A percentile compares a stretch with the other conserved stretches of the same genome.
These are phyloP conservation scores for Phenganax marumi DNA, from an alignment of 92 coral and sea anemone genomes.

Conservation along the genomic window DNA sequence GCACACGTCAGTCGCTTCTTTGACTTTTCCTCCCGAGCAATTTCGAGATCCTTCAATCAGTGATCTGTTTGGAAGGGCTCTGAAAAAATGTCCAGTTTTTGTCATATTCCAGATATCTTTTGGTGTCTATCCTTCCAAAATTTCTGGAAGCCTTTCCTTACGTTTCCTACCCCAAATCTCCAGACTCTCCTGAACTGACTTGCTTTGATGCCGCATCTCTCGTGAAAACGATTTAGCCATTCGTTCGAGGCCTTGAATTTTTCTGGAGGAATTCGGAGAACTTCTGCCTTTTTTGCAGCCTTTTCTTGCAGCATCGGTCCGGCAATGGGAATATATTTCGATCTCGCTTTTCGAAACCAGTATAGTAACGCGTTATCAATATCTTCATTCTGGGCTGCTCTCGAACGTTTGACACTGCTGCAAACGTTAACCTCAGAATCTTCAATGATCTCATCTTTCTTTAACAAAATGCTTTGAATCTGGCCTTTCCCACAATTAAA, in stretches of 20 bases:
- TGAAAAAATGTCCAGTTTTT: conserved; percentile 56
- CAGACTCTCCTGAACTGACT: too few relatives aligned
- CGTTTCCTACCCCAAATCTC: conserved; percentile 52
- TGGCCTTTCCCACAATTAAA: conserved; percentile 59
- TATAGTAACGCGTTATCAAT: conserved; percentile 40
- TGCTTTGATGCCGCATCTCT: conserved; percentile 48
- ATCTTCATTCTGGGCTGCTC: conserved; percentile 11
- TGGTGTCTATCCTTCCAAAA: too few relatives aligned
- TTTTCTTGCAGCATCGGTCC: neutral
- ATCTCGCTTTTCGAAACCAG: conserved; percentile 41
- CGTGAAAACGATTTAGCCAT: conserved; percentile 54
- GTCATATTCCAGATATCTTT: too few relatives aligned
- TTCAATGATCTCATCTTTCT: too few relatives aligned
- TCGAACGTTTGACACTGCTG: conserved; percentile 32
- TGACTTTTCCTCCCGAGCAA: conserved; percentile 55
- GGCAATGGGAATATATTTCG: conserved; percentile 22
- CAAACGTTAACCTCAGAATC: too few relatives aligned
- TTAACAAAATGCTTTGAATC: conserved; percentile 17
- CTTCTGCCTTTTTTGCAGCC: neutral
- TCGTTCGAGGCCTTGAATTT: too few relatives aligned
- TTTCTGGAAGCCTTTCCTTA: conserved; percentile 55
- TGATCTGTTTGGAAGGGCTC: too few relatives aligned
- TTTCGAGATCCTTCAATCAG: conserved; percentile 51
- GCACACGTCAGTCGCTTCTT: conserved; percentile 58
- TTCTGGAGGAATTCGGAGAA: conserved; percentile 47